Evolutionary conservation across 2,888 invertebrate genomes (phyloP).

Genomic region (Chironomus tentans): DNA sequence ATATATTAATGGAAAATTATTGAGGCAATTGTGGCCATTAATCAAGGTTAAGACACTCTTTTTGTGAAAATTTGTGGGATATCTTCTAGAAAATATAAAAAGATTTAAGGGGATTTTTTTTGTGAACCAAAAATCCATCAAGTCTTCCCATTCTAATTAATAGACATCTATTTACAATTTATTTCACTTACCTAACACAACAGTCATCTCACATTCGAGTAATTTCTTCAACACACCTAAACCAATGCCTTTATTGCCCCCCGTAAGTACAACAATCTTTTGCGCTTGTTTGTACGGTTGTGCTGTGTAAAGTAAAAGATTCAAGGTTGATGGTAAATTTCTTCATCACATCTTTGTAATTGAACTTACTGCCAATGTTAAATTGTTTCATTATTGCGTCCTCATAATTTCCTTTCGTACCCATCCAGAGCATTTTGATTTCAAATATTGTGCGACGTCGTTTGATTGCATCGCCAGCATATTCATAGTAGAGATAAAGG

Average conservation of each 20-base stretch:
- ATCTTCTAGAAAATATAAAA: too few species aligned
- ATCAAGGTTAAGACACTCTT: too few species aligned
- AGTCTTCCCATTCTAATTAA: neutral
- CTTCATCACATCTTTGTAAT: neutral
- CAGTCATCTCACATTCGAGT: constrained; percentile 65
- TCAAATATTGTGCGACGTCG: neutral
- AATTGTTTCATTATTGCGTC: neutral
- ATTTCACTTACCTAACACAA: constrained; percentile 54
- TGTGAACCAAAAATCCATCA: neutral
- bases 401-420: constrained; percentile 1
- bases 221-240: constrained; percentile 65
- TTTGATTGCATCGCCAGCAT: neutral
- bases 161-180: too few species aligned
- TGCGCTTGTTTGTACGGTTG: constrained; percentile 51
- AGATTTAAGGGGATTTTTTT: too few species aligned
- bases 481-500: neutral
- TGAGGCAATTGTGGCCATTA: too few species aligned
- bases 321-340: neutral
- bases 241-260: constrained; percentile 80
- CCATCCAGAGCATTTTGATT: neutral
- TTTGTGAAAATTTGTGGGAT: too few species aligned
- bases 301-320: constrained; percentile 40
- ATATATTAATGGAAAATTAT: too few species aligned
- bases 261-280: constrained; percentile 72
- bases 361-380: neutral